These are phyloP conservation scores for Pycnomerus fuliginosus DNA, from an alignment of 2,888 invertebrate genomes.

Conservation along the genomic window DNA sequence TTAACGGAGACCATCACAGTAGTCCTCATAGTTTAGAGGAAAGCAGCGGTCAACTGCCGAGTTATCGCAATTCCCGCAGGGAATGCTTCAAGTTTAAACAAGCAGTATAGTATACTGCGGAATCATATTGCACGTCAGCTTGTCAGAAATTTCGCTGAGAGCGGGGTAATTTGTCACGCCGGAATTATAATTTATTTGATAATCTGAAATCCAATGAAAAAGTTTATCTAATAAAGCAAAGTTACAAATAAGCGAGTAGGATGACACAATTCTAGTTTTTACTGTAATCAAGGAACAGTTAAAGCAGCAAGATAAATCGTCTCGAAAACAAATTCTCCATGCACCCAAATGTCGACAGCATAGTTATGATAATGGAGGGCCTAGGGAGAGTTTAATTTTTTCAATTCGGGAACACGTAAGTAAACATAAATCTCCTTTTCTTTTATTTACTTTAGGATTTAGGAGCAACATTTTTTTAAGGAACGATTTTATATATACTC, in stretches of 20 bases:
- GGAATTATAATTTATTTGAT: no score
- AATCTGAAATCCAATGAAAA: no score
- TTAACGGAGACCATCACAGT: slow-evolving; percentile 9
- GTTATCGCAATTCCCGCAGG: slow-evolving; percentile 4
- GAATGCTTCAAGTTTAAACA: slow-evolving; percentile 9
- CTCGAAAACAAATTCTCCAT: slow-evolving; percentile 14
- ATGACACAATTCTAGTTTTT: slow-evolving; percentile 15
- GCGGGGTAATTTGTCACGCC: no score
- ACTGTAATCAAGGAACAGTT: slow-evolving; percentile 16
- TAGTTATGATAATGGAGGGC: slow-evolving; percentile 5
- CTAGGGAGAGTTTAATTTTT: slow-evolving; percentile 12
- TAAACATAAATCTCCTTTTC: slow-evolving; percentile 13
- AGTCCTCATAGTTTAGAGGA: slow-evolving; percentile 10
- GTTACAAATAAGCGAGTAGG: slow-evolving; percentile 10
- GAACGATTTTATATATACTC: slow-evolving; percentile 17
- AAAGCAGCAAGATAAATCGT: slow-evolving; percentile 18
- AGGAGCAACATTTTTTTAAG: slow-evolving; percentile 15
- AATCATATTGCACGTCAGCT: no score
- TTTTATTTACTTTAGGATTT: slow-evolving; percentile 6
- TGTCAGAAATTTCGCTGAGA: no score
- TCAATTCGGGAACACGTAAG: slow-evolving; percentile 7
- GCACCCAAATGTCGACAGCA: slow-evolving; percentile 12
- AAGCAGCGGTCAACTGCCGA: slow-evolving; percentile 19
- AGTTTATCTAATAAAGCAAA: slow-evolving; percentile 12
- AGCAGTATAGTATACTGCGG: no score